Evolutionary conservation across 2,797 vertebrate genomes (phyloP).

Genomic region (Otolemur crassicaudatus): DNA sequence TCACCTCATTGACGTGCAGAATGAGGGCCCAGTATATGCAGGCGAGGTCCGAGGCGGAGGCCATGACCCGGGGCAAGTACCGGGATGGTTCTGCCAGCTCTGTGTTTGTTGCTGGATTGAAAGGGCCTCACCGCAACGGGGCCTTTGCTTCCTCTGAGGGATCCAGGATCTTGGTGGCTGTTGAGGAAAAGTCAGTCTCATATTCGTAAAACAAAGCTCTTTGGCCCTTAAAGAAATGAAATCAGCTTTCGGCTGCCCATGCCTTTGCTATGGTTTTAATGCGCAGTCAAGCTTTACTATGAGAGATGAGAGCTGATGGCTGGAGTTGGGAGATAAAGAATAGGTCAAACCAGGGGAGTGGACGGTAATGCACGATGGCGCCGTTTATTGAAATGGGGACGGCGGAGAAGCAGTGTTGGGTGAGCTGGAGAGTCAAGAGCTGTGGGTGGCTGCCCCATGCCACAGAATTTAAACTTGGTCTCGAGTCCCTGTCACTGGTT

Average conservation of each 20-base stretch:
- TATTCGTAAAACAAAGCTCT: neutral
- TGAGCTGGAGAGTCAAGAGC: neutral
- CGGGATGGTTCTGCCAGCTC: constrained; percentile 87
- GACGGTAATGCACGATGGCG: too few relatives aligned
- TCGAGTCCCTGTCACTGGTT: neutral
- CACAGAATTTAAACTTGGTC: neutral
- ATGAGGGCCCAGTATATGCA: constrained; percentile 97
- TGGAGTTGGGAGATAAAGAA: neutral
- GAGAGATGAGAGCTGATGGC: neutral
- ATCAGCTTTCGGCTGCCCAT: neutral
- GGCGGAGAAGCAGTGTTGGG: neutral
- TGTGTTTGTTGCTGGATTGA: constrained; percentile 97
- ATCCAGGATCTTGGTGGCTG: constrained; percentile 92
- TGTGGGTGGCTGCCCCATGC: neutral
- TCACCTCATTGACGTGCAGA: constrained; percentile 96
- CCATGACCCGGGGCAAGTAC: constrained; percentile 87
- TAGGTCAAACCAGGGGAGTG: neutral
- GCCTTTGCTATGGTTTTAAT: constrained; percentile 15
- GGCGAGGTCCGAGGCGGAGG: constrained; percentile 95
- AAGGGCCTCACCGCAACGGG: constrained; percentile 83
- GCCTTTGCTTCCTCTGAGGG: constrained; percentile 98
- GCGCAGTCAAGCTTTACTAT: neutral
- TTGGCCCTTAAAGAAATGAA: constrained; percentile 45
- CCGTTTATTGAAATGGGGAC: neutral
- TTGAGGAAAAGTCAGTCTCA: constrained; percentile 82